These are phyloP conservation scores for Selenia dentaria DNA, from an alignment of 2,888 invertebrate genomes.

Conservation along the genomic window DNA sequence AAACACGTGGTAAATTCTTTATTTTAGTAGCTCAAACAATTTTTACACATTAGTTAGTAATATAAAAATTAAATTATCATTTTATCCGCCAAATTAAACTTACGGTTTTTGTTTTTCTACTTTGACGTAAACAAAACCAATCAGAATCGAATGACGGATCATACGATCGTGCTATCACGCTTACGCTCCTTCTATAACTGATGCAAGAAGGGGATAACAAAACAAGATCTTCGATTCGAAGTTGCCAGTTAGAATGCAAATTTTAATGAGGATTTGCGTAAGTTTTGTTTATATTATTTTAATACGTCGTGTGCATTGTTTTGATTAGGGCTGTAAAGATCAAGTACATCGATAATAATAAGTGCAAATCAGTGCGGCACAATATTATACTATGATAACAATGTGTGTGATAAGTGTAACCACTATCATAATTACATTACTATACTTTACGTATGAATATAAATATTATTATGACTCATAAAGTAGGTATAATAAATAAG, in stretches of 20 bases:
- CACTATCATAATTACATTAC: no score
- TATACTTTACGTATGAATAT: no score
- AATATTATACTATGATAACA: no score
- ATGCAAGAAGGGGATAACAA: slow-evolving; percentile 49
- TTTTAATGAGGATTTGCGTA: slow-evolving; percentile 39
- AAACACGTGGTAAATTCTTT: slow-evolving; percentile 39
- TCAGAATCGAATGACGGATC: slow-evolving; percentile 65
- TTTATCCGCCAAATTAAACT: slow-evolving; percentile 47
- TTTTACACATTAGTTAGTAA: slow-evolving; percentile 34
- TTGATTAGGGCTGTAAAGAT: slow-evolving; percentile 43
- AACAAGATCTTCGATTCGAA: slow-evolving; percentile 32
- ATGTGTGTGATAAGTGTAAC: no score
- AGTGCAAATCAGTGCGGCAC: background rate
- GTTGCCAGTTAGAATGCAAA: slow-evolving; percentile 48
- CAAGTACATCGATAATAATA: slow-evolving; percentile 38
- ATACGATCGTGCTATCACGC: slow-evolving; percentile 66
- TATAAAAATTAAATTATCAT: slow-evolving; percentile 46
- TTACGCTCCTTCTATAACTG: slow-evolving; percentile 35
- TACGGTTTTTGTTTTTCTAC: slow-evolving; percentile 56
- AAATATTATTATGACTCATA: no score
- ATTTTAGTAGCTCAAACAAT: slow-evolving; percentile 41
- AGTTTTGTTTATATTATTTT: slow-evolving; percentile 35
- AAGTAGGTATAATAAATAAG: no score
- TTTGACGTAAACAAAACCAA: slow-evolving; percentile 56
- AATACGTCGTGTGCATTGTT: slow-evolving; percentile 18